These are phyloP conservation scores for Silurus glanis DNA, from an alignment of 2,113 vertebrate genomes.

Conservation along the genomic window DNA sequence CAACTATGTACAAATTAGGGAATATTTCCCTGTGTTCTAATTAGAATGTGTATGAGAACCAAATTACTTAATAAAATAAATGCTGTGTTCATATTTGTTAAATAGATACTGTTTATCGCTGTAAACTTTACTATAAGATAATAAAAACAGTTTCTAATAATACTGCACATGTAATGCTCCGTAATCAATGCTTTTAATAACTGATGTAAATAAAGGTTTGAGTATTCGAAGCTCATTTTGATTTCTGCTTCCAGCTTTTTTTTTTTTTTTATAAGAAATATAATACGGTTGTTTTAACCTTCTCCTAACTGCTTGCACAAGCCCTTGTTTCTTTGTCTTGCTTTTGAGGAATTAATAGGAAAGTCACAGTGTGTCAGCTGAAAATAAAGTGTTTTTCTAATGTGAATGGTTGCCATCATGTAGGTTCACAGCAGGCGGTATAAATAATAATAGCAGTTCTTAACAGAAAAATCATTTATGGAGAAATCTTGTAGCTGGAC, in stretches of 20 bases:
- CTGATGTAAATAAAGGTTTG: neutral
- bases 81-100: neutral
- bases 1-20: neutral
- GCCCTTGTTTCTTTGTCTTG: neutral
- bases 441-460: neutral
- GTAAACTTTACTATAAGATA: neutral
- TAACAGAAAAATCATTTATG: neutral
- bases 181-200: neutral
- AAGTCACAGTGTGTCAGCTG: neutral
- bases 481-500: neutral
- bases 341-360: neutral
- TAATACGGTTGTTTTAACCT: neutral
- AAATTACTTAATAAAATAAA: neutral
- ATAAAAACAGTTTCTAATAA: neutral
- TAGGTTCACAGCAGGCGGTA: neutral
- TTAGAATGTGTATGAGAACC: neutral
- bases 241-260: neutral
- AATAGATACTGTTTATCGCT: neutral
- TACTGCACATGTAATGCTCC: neutral
- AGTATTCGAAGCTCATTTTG: neutral
- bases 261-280: neutral
- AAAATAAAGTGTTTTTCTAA: constrained; percentile 5
- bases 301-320: neutral
- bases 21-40: constrained; percentile 3
- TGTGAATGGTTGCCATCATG: neutral